Percentiles rank a stretch among this genome's conserved stretches.
These are phyloP conservation scores for Copidosoma floridanum DNA, from an alignment of 1,140 invertebrate genomes.

Conservation along the genomic window DNA sequence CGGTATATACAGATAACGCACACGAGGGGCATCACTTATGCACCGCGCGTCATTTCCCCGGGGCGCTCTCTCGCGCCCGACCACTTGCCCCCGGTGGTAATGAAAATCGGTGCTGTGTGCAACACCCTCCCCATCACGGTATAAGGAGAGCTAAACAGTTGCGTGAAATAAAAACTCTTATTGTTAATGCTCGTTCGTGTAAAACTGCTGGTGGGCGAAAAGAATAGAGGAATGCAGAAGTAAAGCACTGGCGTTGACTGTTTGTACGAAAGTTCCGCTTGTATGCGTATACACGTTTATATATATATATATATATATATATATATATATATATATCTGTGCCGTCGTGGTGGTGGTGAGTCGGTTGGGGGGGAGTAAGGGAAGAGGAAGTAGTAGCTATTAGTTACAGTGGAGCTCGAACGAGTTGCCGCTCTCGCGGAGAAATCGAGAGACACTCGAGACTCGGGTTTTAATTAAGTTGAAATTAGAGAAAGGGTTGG, in stretches of 20 bases:
- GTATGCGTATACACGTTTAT: too few species aligned
- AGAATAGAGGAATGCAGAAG: neutral
- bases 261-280: conserved; percentile 5
- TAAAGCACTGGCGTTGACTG: neutral
- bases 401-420: conserved; percentile 6
- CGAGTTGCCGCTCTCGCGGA: neutral
- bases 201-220: too few species aligned
- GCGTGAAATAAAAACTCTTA: too few species aligned
- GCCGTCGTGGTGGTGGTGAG: neutral
- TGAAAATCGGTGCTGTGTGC: conserved; percentile 5
- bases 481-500: conserved; percentile 11
- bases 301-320: too few species aligned
- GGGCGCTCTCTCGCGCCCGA: conserved; percentile 27
- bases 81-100: conserved; percentile 6
- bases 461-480: conserved; percentile 20
- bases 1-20: neutral
- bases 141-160: too few species aligned
- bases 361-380: too few species aligned
- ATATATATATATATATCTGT: conserved; percentile 11
- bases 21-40: conserved; percentile 40
- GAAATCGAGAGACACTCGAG: conserved; percentile 7
- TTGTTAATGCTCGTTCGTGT: too few species aligned
- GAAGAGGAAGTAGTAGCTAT: too few species aligned
- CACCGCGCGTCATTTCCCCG: conserved; percentile 45
- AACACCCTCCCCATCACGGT: too few species aligned